Conservation (phyloP, 2,797 vertebrate species). For the Morelia viridis region DNA sequence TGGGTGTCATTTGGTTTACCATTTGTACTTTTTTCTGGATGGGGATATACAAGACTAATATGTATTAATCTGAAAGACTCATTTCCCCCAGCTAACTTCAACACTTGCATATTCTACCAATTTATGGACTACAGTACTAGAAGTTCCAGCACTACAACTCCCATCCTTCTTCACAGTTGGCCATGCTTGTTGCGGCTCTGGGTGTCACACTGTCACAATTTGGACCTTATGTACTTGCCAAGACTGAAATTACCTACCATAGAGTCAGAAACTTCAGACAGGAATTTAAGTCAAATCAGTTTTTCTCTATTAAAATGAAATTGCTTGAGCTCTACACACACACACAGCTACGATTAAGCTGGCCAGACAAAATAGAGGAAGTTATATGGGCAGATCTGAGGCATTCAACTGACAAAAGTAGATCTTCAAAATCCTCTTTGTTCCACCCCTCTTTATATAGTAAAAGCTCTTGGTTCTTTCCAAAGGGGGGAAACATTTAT, state of each 20-base stretch:
- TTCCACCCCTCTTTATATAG: not conserved
- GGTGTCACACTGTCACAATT: not conserved
- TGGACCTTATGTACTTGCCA: not conserved
- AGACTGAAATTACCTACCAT: not conserved
- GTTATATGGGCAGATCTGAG: not conserved
- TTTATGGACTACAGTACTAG: not conserved
- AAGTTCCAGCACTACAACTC: not conserved
- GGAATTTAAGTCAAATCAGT: not conserved
- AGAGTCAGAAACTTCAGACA: not conserved
- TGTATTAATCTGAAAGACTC: not conserved
- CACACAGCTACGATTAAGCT: too few species aligned
- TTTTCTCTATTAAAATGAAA: too few species aligned
- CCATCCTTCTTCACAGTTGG: not conserved
- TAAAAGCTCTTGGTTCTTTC: not conserved
- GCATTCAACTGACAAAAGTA: not conserved
- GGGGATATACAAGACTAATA: not conserved
- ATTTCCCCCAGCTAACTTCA: not conserved
- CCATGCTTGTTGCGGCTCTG: not conserved
- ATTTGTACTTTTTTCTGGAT: too few species aligned
- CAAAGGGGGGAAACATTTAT: not conserved
- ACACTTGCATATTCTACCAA: not conserved
- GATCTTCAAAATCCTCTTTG: not conserved
- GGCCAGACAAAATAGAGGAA: too few species aligned
- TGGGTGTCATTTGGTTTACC: not conserved
- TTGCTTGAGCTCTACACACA: too few species aligned